These are phyloP conservation scores for Neuroscelio doddi DNA, from an alignment of 2,888 invertebrate species.

Conservation along the genomic window DNA sequence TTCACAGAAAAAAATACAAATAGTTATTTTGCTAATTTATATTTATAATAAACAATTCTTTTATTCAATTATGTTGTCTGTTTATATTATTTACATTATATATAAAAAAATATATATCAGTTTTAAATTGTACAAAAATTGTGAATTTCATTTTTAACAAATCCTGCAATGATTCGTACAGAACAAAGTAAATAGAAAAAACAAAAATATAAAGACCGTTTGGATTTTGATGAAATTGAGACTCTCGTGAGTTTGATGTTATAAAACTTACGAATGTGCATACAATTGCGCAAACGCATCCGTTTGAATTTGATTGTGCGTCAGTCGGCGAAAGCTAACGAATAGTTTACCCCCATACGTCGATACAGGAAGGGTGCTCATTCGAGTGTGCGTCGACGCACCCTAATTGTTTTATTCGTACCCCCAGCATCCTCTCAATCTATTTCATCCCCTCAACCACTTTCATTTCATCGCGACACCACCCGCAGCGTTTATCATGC, in stretches of 20 bases:
- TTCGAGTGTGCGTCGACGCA: slow-evolving; percentile 68
- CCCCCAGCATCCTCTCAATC: slow-evolving; percentile 64
- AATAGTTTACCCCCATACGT: slow-evolving; percentile 50
- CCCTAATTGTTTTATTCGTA: slow-evolving; percentile 70
- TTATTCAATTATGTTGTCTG: too few species aligned
- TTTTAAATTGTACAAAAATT: too few species aligned
- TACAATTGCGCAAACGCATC: slow-evolving; percentile 44
- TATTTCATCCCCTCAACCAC: slow-evolving; percentile 67
- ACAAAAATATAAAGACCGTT: too few species aligned
- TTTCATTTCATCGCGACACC: slow-evolving; percentile 67
- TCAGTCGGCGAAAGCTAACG: slow-evolving; percentile 49
- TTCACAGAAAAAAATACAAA: too few species aligned
- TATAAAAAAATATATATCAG: too few species aligned
- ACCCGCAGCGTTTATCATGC: slow-evolving; percentile 70
- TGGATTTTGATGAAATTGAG: too few species aligned
- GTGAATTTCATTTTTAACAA: too few species aligned
- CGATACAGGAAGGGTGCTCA: slow-evolving; percentile 61
- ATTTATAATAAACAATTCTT: too few species aligned
- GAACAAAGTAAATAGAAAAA: too few species aligned
- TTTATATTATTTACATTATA: too few species aligned
- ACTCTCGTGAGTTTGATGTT: slow-evolving; percentile 20
- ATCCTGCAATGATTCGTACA: too few species aligned
- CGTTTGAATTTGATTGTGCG: slow-evolving; percentile 50
- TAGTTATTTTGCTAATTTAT: too few species aligned
- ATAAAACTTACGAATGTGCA: slow-evolving; percentile 38